phyloP scores from a whole-genome alignment of 2,113 vertebrate species.

The Corythoichthys intestinalis region DNA sequence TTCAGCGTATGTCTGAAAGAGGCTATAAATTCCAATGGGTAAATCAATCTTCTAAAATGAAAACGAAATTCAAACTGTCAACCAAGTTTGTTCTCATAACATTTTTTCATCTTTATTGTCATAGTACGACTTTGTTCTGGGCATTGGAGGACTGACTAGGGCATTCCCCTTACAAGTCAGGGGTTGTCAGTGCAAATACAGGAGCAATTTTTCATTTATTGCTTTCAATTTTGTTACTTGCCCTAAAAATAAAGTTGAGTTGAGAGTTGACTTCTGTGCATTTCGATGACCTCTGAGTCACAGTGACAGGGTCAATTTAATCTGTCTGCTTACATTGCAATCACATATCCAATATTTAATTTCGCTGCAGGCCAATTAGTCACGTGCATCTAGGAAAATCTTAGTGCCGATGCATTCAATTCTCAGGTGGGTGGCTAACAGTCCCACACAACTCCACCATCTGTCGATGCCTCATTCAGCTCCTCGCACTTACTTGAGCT shows the following conservation, averaged over 20 bases:
- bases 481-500: conserved; percentile 16
- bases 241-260: not conserved
- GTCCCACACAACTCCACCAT: conserved; percentile 3
- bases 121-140: too few species aligned
- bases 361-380: not conserved
- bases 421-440: conserved; percentile 1
- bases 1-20: too few species aligned
- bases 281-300: not conserved
- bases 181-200: too few species aligned
- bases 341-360: not conserved
- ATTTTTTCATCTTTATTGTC: too few species aligned
- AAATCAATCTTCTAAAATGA: too few species aligned
- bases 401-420: conserved; percentile 9
- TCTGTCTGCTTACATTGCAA: not conserved
- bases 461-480: conserved; percentile 27
- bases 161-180: too few species aligned
- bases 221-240: not conserved
- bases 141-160: too few species aligned
- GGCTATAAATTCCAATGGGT: too few species aligned
- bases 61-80: too few species aligned
- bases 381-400: not conserved
- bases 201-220: not conserved
- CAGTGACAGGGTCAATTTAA: not conserved
- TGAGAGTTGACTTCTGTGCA: not conserved
- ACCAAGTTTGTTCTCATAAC: too few species aligned